phyloP scores from a whole-genome alignment of 1,140 invertebrate genomes.

The Drosophila nigromelanica region DNA sequence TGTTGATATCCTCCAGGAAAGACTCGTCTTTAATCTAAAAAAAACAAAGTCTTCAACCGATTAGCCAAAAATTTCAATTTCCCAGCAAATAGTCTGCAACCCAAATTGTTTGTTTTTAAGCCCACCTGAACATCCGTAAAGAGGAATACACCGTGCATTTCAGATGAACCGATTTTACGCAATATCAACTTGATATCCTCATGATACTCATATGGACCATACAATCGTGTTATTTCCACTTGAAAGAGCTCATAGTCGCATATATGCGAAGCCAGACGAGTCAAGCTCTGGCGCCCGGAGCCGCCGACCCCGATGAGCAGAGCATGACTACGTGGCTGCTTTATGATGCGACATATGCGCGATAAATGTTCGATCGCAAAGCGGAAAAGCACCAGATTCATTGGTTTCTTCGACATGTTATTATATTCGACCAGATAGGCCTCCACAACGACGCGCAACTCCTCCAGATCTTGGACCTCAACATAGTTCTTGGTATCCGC shows the following conservation, averaged over 20 bases:
- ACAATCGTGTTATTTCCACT: slow-evolving; percentile 95
- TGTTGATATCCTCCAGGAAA: slow-evolving; percentile 97
- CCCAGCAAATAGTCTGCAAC: not conserved
- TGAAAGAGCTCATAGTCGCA: slow-evolving; percentile 96
- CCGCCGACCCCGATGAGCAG: slow-evolving; percentile 95
- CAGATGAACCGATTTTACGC: slow-evolving; percentile 90
- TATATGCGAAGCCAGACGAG: slow-evolving; percentile 95
- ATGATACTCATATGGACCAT: slow-evolving; percentile 93
- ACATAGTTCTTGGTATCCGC: slow-evolving; percentile 94
- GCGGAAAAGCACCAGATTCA: slow-evolving; percentile 97
- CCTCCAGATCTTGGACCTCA: slow-evolving; percentile 93
- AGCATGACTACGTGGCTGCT: slow-evolving; percentile 94
- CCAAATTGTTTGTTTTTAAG: not conserved
- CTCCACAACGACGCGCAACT: slow-evolving; percentile 93
- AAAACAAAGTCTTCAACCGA: slow-evolving; percentile 42
- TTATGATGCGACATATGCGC: slow-evolving; percentile 94
- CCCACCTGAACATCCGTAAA: slow-evolving; percentile 94
- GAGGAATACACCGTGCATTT: slow-evolving; percentile 95
- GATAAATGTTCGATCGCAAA: slow-evolving; percentile 98
- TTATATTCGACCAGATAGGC: slow-evolving; percentile 96
- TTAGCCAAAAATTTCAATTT: slow-evolving; percentile 35
- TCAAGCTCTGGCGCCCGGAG: slow-evolving; percentile 95
- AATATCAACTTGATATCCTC: slow-evolving; percentile 95
- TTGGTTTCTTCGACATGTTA: slow-evolving; percentile 98
- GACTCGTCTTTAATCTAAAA: slow-evolving; percentile 95